phyloP scores from a whole-genome alignment of 2,113 vertebrate species.

The Stegostoma tigrinum region DNA sequence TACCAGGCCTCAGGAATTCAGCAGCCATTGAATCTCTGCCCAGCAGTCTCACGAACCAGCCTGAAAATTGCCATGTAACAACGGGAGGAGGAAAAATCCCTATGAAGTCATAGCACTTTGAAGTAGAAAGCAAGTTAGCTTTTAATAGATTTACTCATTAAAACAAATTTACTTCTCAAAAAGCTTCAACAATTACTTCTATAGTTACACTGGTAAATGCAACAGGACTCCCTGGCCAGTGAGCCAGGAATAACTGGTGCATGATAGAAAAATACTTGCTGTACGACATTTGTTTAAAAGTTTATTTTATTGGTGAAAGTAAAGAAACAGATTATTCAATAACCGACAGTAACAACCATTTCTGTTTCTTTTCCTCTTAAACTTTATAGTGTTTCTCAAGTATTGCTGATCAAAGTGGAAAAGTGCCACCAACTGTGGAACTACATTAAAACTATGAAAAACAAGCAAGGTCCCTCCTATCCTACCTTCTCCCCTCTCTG shows the following conservation, averaged over 20 bases:
- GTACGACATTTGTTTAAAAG: constrained; percentile 48
- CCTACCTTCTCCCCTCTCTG: background rate
- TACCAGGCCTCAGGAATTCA: background rate
- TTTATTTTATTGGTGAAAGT: constrained; percentile 62
- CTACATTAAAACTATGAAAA: constrained; percentile 39
- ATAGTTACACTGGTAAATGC: background rate
- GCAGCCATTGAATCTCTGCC: background rate
- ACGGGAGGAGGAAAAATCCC: no score
- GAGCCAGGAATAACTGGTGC: background rate
- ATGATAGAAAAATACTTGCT: constrained; percentile 48
- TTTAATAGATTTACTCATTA: constrained; percentile 17
- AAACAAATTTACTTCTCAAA: background rate
- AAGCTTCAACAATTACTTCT: background rate
- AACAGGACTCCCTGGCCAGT: background rate
- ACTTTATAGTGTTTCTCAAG: constrained; percentile 52
- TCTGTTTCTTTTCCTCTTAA: constrained; percentile 45
- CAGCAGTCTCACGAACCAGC: background rate
- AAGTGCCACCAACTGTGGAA: constrained; percentile 50
- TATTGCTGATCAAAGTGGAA: constrained; percentile 50
- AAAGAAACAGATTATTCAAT: constrained; percentile 54
- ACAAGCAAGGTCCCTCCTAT: constrained; percentile 37
- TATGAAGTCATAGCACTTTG: background rate
- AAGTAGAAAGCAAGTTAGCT: constrained; percentile 8
- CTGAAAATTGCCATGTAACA: background rate
- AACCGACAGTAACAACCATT: constrained; percentile 49